Evolutionary conservation across 2,888 invertebrate genomes (phyloP).

Genomic region (Steinernema hermaphroditum): DNA sequence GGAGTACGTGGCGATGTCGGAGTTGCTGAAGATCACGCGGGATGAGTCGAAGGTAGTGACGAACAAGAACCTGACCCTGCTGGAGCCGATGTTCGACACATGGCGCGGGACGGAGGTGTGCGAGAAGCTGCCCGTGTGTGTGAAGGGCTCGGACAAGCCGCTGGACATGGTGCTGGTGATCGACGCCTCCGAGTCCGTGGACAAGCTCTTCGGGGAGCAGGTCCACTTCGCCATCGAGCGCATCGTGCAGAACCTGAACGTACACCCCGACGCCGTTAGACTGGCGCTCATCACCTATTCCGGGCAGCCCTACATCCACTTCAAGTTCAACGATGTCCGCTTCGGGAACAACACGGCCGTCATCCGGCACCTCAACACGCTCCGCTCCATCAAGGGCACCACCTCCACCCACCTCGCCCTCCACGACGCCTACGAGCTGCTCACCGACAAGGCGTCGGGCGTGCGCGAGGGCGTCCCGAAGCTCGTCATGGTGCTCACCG

Average conservation of each 20-base stretch:
- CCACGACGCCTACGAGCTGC: constrained; percentile 51
- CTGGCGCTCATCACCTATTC: constrained; percentile 61
- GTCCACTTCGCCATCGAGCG: constrained; percentile 57
- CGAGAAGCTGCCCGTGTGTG: constrained; percentile 62
- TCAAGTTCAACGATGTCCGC: constrained; percentile 57
- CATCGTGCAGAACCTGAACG: constrained; percentile 60
- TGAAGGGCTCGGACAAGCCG: constrained; percentile 64
- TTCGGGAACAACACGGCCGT: constrained; percentile 59
- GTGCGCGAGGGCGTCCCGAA: constrained; percentile 51
- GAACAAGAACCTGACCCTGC: constrained; percentile 57
- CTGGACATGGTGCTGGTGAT: constrained; percentile 61
- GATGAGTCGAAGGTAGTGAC: constrained; percentile 58
- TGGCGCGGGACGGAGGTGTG: constrained; percentile 64
- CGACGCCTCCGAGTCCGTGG: constrained; percentile 63
- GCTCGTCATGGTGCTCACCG: constrained; percentile 61
- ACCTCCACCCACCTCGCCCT: constrained; percentile 59
- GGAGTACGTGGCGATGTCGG: constrained; percentile 64
- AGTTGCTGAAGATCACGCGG: constrained; percentile 59
- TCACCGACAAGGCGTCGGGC: constrained; percentile 49
- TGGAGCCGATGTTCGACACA: constrained; percentile 58
- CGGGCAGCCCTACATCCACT: constrained; percentile 57
- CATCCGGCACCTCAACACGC: constrained; percentile 50
- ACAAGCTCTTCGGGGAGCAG: constrained; percentile 59
- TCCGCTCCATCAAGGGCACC: constrained; percentile 61
- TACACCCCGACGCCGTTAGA: constrained; percentile 64